A percentile compares a stretch with the other conserved stretches of the same genome.
Conservation (phyloP, 2,888 invertebrate genomes). For the Stenoptilia bipunctidactyla region DNA sequence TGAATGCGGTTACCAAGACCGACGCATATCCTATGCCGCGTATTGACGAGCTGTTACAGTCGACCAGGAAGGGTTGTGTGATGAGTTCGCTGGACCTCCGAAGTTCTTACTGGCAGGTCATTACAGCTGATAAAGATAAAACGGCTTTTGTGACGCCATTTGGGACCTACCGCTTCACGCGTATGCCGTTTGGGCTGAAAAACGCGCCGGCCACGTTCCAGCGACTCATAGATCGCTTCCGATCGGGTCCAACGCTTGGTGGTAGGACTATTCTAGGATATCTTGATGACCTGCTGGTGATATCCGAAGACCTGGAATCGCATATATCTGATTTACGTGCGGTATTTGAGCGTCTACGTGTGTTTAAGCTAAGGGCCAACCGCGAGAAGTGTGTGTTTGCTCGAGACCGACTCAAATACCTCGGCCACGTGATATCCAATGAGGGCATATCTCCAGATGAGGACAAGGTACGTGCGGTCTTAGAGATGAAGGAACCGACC, state of each 20-base stretch:
- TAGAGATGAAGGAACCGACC: conserved; percentile 14
- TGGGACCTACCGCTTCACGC: conserved; percentile 22
- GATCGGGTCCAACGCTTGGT: conserved; percentile 14
- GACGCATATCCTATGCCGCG: conserved; percentile 31
- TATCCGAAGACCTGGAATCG: conserved; percentile 16
- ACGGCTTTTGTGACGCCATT: conserved; percentile 25
- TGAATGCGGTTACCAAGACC: conserved; percentile 16
- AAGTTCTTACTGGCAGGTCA: conserved; percentile 33
- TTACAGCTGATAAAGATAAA: conserved; percentile 18
- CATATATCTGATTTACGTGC: conserved; percentile 20
- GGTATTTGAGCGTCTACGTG: conserved; percentile 18
- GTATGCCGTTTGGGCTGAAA: not conserved
- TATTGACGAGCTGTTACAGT: no score
- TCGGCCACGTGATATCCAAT: conserved; percentile 12
- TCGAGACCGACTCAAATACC: conserved; percentile 13
- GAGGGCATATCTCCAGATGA: conserved; percentile 15
- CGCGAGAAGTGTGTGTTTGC: conserved; percentile 8
- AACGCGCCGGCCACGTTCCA: not conserved
- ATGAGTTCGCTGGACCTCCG: no score
- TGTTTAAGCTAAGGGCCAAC: conserved; percentile 17
- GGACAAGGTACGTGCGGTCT: conserved; percentile 13
- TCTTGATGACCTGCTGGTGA: conserved; percentile 24
- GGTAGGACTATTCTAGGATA: conserved; percentile 20
- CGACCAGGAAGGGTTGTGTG: no score
- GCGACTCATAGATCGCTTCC: conserved; percentile 16